phyloP scores from a whole-genome alignment of 2,888 invertebrate species.

The Cordylochernes scorpioides region DNA sequence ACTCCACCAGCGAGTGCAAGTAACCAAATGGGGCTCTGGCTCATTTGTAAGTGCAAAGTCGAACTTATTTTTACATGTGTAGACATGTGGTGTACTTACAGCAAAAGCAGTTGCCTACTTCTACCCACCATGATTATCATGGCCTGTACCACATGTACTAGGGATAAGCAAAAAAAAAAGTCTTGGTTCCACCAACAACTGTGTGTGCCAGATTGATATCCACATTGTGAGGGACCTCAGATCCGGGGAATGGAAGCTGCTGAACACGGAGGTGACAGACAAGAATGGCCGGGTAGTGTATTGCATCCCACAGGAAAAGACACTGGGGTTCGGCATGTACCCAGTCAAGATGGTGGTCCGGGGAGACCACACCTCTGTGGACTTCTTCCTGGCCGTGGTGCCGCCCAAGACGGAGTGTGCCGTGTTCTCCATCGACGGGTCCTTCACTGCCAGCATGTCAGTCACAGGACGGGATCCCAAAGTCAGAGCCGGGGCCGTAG shows the following conservation, averaged over 20 bases:
- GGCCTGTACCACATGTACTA: too few species aligned
- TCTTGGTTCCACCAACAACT: too few species aligned
- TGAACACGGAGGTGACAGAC: slow-evolving; percentile 78
- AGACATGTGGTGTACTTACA: too few species aligned
- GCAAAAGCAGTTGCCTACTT: too few species aligned
- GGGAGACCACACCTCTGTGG: slow-evolving; percentile 89
- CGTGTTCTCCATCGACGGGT: slow-evolving; percentile 96
- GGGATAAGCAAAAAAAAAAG: too few species aligned
- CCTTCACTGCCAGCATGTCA: slow-evolving; percentile 91
- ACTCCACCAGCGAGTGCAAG: too few species aligned
- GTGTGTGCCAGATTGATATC: slow-evolving; percentile 40
- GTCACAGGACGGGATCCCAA: slow-evolving; percentile 88
- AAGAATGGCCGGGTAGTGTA: slow-evolving; percentile 69
- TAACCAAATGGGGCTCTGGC: too few species aligned
- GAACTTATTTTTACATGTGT: too few species aligned
- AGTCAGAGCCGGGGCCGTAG: slow-evolving; percentile 90
- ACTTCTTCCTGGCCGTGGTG: slow-evolving; percentile 78
- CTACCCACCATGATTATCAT: too few species aligned
- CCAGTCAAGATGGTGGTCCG: slow-evolving; percentile 64
- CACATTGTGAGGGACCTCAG: slow-evolving; percentile 79
- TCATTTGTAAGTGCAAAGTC: too few species aligned
- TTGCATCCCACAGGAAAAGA: slow-evolving; percentile 52
- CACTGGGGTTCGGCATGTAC: slow-evolving; percentile 75
- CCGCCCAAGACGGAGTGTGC: slow-evolving; percentile 87
- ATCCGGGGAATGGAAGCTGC: slow-evolving; percentile 61